Percentiles rank a stretch among this genome's conserved stretches.
Conservation (phyloP, 2,888 invertebrate genomes). For the Frankliniella intonsa region DNA sequence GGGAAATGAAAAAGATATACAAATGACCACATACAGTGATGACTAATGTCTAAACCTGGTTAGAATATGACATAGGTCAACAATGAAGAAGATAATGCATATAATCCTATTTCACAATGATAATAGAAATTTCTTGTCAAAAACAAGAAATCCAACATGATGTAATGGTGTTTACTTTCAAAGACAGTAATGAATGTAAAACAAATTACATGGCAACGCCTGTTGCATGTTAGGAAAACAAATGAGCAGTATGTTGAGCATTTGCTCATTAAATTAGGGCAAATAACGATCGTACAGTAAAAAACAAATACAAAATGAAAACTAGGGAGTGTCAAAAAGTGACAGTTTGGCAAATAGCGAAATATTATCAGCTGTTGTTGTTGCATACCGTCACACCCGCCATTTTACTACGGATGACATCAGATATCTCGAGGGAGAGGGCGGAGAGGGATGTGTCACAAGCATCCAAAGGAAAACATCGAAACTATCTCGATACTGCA, state of each 20-base stretch:
- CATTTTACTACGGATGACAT: conserved; percentile 14
- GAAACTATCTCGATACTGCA: too few relatives aligned
- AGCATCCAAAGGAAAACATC: too few relatives aligned
- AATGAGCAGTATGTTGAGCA: not conserved
- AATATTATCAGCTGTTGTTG: conserved; percentile 1
- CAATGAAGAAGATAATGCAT: not conserved
- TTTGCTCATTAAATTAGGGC: too few relatives aligned
- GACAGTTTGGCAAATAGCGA: not conserved
- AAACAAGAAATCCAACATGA: too few relatives aligned
- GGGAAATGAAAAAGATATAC: not conserved
- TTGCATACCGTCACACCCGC: conserved; percentile 23
- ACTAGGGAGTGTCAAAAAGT: too few relatives aligned
- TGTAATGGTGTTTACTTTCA: not conserved
- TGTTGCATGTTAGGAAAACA: not conserved
- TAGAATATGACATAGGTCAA: not conserved
- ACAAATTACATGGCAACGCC: not conserved
- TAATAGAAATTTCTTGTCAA: not conserved
- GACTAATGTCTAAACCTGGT: not conserved
- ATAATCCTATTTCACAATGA: not conserved
- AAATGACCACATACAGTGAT: not conserved
- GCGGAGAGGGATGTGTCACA: too few relatives aligned
- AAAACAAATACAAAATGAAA: not conserved
- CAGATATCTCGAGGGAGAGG: conserved; percentile 29
- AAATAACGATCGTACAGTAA: not conserved
- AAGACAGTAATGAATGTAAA: not conserved